Evolutionary conservation across 2,888 invertebrate species (phyloP), one percentile per base, ranked within the genome.

Genomic region (Andrena flavipes): DNA sequence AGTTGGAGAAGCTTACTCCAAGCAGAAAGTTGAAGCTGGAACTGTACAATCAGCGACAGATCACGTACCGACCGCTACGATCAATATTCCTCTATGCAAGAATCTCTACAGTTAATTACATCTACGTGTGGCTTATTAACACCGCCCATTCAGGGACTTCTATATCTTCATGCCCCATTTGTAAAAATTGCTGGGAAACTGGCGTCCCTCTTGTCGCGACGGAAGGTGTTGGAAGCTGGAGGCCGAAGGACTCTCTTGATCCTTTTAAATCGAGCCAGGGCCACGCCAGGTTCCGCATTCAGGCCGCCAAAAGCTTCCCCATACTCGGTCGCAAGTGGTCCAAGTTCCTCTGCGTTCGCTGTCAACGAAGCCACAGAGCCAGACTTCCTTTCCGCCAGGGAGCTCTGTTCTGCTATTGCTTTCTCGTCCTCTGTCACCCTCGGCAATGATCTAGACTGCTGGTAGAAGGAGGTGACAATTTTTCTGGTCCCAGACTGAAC

Each of bases 251-350:
- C 89, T 13, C 91, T 89, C 67, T 90, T 91, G 81, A 92, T 90
- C 35, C 92, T 86, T 64, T 92, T 92, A 56, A 88, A 92, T 73
- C 92, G 88, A 16, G 88, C 89, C 6, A 91, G 71, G 7, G 87
- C 84, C 0, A 85, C 84, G 2, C 86, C 86, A 13, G 89, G 70
- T 8, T 91, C 90, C 23, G 79, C 74, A 6, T 87, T 89, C 20
- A 90, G 86, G 7, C 91, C 91, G 10, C 92, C 92, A 71, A 92
- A 92, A 2, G 92, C 89, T 68, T 91, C 92, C 20, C 86, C 88
- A 73, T 92, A 92, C 20, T 91, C 91, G 0, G 81, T 84, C 1
- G 88, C 90, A 23, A 90, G 76, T 2, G 89, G 85, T 23, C 67
- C 84, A 42, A 82, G 49, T 51, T 89, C 89, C 42, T 84, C 86